Percentiles rank a stretch among this genome's conserved stretches.
Conservation (phyloP, 2,113 vertebrate genomes). For the Dipodomys spectabilis region DNA sequence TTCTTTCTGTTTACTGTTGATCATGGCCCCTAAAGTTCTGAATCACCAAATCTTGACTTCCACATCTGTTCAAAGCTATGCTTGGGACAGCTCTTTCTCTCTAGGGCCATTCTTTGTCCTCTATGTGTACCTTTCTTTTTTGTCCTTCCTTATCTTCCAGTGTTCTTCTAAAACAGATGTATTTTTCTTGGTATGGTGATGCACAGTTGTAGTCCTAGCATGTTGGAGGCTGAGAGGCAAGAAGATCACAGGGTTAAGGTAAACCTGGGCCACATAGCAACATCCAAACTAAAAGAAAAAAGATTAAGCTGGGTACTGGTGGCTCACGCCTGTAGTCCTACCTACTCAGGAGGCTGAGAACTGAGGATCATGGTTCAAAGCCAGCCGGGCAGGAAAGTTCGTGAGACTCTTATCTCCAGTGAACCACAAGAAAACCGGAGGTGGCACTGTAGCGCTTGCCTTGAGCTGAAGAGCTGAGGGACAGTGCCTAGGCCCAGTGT, state of each 20-base stretch:
- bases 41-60: not conserved
- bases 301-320: not conserved
- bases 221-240: not conserved
- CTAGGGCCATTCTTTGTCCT: not conserved
- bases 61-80: not conserved
- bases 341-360: no score
- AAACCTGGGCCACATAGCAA: not conserved
- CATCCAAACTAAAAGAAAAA: not conserved
- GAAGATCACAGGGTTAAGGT: not conserved
- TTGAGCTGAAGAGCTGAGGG: no score
- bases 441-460: no score
- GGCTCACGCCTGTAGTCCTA: no score
- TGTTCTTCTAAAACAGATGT: conserved; percentile 39
- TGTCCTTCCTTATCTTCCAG: not conserved
- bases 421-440: no score
- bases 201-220: not conserved
- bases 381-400: no score
- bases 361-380: no score
- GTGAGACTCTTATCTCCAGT: no score
- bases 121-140: not conserved
- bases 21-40: not conserved
- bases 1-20: conserved; percentile 16
- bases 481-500: no score
- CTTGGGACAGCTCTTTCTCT: conserved; percentile 18
- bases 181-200: not conserved